A percentile compares a stretch with the other conserved stretches of the same genome.
These are phyloP conservation scores for Hydractinia symbiolongicarpus DNA, from an alignment of 30 jellyfish, hydroid and myxozoan species.

Conservation along the genomic window DNA sequence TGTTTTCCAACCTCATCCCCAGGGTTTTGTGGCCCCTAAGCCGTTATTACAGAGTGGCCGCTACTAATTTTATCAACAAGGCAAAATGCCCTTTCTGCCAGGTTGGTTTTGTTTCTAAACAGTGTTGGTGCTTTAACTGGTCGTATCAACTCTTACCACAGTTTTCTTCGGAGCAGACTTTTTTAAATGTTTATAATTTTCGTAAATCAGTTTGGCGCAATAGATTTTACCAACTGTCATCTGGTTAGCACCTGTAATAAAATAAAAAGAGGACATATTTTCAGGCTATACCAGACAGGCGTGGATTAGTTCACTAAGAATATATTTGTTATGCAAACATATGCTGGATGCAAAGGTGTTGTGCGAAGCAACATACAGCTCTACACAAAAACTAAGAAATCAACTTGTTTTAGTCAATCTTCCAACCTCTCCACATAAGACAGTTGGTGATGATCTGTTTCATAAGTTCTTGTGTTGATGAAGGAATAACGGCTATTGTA, in stretches of 20 bases:
- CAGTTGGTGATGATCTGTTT: not conserved
- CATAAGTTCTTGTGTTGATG: not conserved
- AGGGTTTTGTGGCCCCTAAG: too few relatives aligned
- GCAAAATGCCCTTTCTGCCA: too few relatives aligned
- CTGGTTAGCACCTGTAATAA: slow-evolving; percentile 77
- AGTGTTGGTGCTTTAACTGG: not conserved
- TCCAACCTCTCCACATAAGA: not conserved
- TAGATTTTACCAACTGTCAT: slow-evolving; percentile 98
- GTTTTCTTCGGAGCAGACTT: slow-evolving; percentile 52
- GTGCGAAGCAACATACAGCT: too few relatives aligned
- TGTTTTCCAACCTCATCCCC: too few relatives aligned
- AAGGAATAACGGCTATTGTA: not conserved
- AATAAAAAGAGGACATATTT: not conserved
- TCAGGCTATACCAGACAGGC: too few relatives aligned
- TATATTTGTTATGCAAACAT: too few relatives aligned
- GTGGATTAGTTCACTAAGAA: too few relatives aligned
- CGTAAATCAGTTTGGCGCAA: slow-evolving; percentile 95
- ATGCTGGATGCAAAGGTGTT: too few relatives aligned
- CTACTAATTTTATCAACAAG: too few relatives aligned
- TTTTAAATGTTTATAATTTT: slow-evolving; percentile 76
- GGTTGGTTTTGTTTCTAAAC: too few relatives aligned
- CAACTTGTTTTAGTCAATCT: not conserved
- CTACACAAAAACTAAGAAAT: too few relatives aligned
- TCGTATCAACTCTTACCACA: not conserved
- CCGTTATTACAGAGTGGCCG: too few relatives aligned